phyloP scores from a whole-genome alignment of 2,888 invertebrate species.

The Nasonovia ribisnigri region DNA sequence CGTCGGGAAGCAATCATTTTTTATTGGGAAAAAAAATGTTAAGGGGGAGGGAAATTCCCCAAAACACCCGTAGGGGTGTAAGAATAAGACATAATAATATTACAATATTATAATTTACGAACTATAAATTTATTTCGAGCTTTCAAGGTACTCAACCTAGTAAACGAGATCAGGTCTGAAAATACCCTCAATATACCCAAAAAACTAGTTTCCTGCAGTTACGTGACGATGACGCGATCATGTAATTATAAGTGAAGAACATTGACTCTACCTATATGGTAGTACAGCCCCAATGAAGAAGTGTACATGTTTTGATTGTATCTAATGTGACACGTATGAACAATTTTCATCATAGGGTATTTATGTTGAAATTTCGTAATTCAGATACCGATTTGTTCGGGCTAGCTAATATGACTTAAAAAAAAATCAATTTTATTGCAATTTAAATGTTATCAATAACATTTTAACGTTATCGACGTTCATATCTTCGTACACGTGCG shows the following conservation, averaged over 20 bases:
- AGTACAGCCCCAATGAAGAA: background rate
- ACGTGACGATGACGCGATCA: background rate
- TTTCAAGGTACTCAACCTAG: background rate
- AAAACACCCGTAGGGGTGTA: background rate
- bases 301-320: background rate
- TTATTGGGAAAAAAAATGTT: background rate
- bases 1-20: background rate
- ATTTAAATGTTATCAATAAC: too few relatives aligned
- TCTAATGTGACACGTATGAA: background rate
- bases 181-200: background rate
- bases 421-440: too few relatives aligned
- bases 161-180: background rate
- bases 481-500: too few relatives aligned
- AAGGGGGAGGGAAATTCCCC: background rate
- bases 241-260: background rate
- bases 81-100: background rate
- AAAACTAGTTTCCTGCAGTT: background rate
- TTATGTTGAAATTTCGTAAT: background rate
- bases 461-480: too few relatives aligned
- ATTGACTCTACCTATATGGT: background rate
- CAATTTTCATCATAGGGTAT: background rate
- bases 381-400: too few relatives aligned
- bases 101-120: background rate
- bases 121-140: background rate
- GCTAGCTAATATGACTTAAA: too few relatives aligned